phyloP scores from a whole-genome alignment of 2,888 invertebrate genomes.

The Lacanobia wlatinum region DNA sequence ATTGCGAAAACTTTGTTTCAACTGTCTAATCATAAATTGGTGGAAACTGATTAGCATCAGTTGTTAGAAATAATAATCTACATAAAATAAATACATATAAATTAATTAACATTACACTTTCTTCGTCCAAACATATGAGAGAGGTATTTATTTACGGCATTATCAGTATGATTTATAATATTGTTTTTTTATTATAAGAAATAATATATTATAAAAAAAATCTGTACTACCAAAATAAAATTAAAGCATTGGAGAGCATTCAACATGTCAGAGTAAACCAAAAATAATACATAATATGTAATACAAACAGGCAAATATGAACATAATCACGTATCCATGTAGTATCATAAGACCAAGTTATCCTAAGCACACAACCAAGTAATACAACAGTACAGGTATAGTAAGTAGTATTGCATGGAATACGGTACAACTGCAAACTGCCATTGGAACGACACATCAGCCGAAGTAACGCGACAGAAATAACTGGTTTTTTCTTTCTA shows the following conservation, averaged over 20 bases:
- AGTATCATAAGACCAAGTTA: constrained; percentile 33
- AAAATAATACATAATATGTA: constrained; percentile 8
- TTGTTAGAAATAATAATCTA: constrained; percentile 37
- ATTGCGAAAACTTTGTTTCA: constrained; percentile 22
- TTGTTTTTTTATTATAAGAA: neutral
- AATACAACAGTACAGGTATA: constrained; percentile 7
- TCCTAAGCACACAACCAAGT: constrained; percentile 40
- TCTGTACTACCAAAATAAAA: neutral
- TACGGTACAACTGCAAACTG: neutral
- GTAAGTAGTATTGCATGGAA: constrained; percentile 17
- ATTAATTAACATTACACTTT: constrained; percentile 11
- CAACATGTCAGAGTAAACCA: constrained; percentile 44
- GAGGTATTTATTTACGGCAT: constrained; percentile 30
- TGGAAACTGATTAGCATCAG: neutral
- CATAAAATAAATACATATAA: constrained; percentile 38
- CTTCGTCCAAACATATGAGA: neutral
- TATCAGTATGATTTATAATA: constrained; percentile 15
- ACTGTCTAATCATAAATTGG: constrained; percentile 7
- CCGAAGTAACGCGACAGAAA: constrained; percentile 15
- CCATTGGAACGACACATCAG: constrained; percentile 12
- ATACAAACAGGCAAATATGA: constrained; percentile 48
- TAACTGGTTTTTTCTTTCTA: neutral
- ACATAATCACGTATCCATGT: constrained; percentile 47
- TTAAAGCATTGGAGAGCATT: constrained; percentile 34
- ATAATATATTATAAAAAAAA: neutral